Conservation (phyloP, 2,888 invertebrate genomes). For the Drosophila demipolita region DNA sequence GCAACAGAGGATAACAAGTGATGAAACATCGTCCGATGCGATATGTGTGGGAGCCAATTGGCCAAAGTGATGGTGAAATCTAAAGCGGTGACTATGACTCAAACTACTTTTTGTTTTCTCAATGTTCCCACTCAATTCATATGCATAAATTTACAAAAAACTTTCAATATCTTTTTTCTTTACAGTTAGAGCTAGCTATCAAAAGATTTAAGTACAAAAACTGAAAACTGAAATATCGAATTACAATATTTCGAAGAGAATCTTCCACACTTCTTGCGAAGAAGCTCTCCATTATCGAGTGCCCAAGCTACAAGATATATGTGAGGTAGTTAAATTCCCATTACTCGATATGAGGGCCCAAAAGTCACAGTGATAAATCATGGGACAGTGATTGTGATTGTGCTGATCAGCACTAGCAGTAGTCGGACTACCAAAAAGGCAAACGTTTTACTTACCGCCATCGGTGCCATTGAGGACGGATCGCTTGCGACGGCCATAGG, state of each 20-base stretch:
- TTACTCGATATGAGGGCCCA: slow-evolving; percentile 20
- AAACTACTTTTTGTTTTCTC: not conserved
- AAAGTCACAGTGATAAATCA: slow-evolving; percentile 32
- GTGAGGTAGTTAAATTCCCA: not conserved
- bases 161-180: not conserved
- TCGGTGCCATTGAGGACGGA: slow-evolving; percentile 86
- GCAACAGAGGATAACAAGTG: slow-evolving; percentile 60
- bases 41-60: slow-evolving; percentile 32
- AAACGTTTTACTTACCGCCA: slow-evolving; percentile 78
- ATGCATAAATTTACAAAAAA: not conserved
- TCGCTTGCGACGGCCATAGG: slow-evolving; percentile 92
- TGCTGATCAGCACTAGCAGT: slow-evolving; percentile 27
- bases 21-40: slow-evolving; percentile 26
- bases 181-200: not conserved
- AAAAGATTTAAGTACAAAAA: not conserved
- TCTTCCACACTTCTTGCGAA: not conserved
- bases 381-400: slow-evolving; percentile 25
- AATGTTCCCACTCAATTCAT: not conserved
- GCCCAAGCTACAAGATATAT: not conserved
- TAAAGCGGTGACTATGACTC: slow-evolving; percentile 20
- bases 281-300: not conserved
- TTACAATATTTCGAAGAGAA: not conserved
- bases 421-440: slow-evolving; percentile 25
- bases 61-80: slow-evolving; percentile 53
- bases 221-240: not conserved